phyloP scores from a whole-genome alignment of 2,797 vertebrate species.

The Thripadectes ignobilis region DNA sequence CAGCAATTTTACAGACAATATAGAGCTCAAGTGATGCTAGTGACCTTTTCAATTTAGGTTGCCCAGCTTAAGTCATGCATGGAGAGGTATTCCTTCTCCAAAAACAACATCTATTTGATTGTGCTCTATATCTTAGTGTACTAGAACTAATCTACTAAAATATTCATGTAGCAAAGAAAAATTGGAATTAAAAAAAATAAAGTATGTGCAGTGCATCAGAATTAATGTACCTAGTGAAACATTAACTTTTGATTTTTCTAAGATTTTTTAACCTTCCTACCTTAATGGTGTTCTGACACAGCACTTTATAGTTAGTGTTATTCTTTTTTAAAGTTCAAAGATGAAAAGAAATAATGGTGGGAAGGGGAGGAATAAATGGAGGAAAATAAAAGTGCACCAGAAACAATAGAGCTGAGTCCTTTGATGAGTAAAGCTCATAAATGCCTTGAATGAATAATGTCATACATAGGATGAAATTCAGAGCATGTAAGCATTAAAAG shows the following conservation, averaged over 20 bases:
- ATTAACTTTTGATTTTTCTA: neutral
- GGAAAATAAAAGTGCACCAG: neutral
- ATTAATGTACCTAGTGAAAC: neutral
- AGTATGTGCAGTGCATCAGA: neutral
- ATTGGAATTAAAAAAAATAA: neutral
- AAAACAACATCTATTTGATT: neutral
- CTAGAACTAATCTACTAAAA: conserved; percentile 28
- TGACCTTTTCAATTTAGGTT: neutral
- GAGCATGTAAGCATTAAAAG: neutral
- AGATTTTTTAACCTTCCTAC: neutral
- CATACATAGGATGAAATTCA: neutral
- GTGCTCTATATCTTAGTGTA: neutral
- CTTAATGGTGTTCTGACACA: neutral
- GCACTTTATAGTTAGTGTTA: neutral
- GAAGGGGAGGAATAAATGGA: neutral
- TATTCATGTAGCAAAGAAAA: conserved; percentile 25
- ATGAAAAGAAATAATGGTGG: neutral
- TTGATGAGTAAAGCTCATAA: neutral
- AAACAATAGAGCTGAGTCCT: neutral
- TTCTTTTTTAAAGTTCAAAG: neutral
- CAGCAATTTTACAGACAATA: neutral
- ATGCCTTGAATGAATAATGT: neutral
- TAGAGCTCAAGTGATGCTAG: neutral
- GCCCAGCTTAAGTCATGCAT: neutral
- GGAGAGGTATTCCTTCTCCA: neutral